phyloP scores from a whole-genome alignment of 2,797 vertebrate species.

The Leuciscus waleckii region DNA sequence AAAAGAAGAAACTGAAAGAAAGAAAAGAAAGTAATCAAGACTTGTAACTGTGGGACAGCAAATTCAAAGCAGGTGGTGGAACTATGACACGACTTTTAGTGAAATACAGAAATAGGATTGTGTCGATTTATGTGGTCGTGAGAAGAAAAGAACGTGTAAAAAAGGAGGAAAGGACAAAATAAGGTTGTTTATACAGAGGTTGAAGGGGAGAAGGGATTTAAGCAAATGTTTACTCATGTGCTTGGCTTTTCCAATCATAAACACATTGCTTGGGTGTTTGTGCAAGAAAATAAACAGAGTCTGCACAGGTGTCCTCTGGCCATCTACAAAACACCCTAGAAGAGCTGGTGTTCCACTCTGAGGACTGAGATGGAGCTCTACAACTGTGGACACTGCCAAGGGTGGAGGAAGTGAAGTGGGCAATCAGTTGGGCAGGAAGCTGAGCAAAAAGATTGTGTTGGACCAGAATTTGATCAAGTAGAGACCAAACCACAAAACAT shows the following conservation, averaged over 20 bases:
- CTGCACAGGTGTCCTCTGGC: slow-evolving; percentile 75
- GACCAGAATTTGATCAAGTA: slow-evolving; percentile 70
- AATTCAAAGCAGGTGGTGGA: slow-evolving; percentile 60
- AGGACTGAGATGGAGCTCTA: slow-evolving; percentile 68
- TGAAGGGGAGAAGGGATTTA: slow-evolving; percentile 47
- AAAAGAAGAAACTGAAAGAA: slow-evolving; percentile 42
- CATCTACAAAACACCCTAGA: slow-evolving; percentile 50
- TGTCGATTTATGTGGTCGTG: slow-evolving; percentile 52
- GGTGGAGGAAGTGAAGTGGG: slow-evolving; percentile 68
- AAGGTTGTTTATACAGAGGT: slow-evolving; percentile 44
- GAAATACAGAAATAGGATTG: slow-evolving; percentile 47
- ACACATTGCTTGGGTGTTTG: slow-evolving; percentile 69
- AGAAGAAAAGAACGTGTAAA: slow-evolving; percentile 38
- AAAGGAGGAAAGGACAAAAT: slow-evolving; percentile 22
- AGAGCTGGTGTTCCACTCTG: slow-evolving; percentile 54
- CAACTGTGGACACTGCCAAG: slow-evolving; percentile 68
- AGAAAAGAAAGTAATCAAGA: slow-evolving; percentile 53
- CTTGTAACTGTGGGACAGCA: slow-evolving; percentile 33
- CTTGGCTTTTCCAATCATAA: slow-evolving; percentile 66
- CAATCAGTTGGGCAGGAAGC: slow-evolving; percentile 65
- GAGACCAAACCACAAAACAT: slow-evolving; percentile 77
- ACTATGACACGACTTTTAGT: slow-evolving; percentile 36
- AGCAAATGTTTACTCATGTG: slow-evolving; percentile 68
- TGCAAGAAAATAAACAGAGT: slow-evolving; percentile 71
- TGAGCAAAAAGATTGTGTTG: slow-evolving; percentile 62